A percentile compares a stretch with the other conserved stretches of the same genome.
Evolutionary conservation across 2,113 vertebrate species (phyloP).

Genomic region (Leptobrachium leishanense): DNA sequence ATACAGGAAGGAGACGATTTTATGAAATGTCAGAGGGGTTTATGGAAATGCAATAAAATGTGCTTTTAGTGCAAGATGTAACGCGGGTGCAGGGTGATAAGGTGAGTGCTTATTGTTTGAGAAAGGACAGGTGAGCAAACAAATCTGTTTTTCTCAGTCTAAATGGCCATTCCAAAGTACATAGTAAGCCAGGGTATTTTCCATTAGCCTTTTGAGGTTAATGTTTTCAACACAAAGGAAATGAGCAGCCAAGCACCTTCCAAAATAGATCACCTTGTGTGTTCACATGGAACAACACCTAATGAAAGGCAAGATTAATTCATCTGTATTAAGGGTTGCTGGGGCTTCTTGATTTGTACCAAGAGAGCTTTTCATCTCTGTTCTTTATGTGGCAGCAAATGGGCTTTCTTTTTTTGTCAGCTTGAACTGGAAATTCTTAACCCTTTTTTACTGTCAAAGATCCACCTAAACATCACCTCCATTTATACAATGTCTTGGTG

Average conservation of each 20-base stretch:
- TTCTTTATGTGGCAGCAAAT: slow-evolving; percentile 6
- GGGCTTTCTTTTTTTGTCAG: not conserved
- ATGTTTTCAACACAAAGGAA: slow-evolving; percentile 49
- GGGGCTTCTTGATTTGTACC: not conserved
- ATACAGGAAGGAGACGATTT: not conserved
- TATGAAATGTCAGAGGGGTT: slow-evolving; percentile 18
- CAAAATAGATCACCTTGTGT: slow-evolving; percentile 25
- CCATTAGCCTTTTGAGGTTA: slow-evolving; percentile 37
- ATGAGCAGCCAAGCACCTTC: slow-evolving; percentile 46
- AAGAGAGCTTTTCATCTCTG: not conserved
- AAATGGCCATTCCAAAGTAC: slow-evolving; percentile 30
- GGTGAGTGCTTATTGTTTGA: slow-evolving; percentile 34
- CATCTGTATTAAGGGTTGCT: slow-evolving; percentile 15
- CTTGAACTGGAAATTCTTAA: not conserved
- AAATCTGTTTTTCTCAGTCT: slow-evolving; percentile 15
- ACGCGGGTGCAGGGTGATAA: slow-evolving; percentile 29
- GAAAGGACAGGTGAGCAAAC: slow-evolving; percentile 46
- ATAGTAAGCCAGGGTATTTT: not conserved
- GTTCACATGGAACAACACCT: slow-evolving; percentile 37
- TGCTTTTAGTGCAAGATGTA: slow-evolving; percentile 35
- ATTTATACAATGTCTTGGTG: not conserved
- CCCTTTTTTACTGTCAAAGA: not conserved
- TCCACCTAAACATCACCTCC: too few relatives aligned
- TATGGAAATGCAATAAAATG: slow-evolving; percentile 20
- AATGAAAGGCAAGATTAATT: slow-evolving; percentile 37